These are phyloP conservation scores for Dermolepida albohirtum DNA, from an alignment of 2,888 invertebrate genomes.

Conservation along the genomic window DNA sequence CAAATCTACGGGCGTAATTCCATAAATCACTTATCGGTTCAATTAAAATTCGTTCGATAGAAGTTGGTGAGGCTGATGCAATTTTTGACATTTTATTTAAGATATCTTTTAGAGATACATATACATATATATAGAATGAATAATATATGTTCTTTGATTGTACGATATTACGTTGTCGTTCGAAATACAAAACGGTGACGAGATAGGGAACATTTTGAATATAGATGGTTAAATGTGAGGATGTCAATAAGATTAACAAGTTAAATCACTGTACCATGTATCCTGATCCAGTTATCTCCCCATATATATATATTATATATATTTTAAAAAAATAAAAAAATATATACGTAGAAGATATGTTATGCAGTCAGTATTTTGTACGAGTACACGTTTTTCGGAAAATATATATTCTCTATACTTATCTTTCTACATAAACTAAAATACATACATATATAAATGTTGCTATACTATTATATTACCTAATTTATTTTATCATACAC, in stretches of 20 bases:
- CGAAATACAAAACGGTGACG: not conserved
- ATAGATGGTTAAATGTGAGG: constrained; percentile 63
- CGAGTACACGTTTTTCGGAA: constrained; percentile 67
- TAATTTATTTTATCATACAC: constrained; percentile 67
- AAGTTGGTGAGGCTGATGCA: not conserved
- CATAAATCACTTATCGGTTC: too few relatives aligned
- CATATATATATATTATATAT: constrained; percentile 62
- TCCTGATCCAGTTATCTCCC: constrained; percentile 53
- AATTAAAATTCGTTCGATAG: too few relatives aligned
- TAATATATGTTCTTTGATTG: not conserved
- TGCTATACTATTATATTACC: constrained; percentile 60
- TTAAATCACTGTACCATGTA: constrained; percentile 55
- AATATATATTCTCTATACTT: constrained; percentile 63
- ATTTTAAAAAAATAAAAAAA: constrained; percentile 43
- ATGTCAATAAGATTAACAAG: constrained; percentile 63
- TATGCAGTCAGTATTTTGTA: constrained; percentile 66
- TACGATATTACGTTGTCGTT: too few relatives aligned
- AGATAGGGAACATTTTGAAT: constrained; percentile 37
- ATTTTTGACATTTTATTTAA: constrained; percentile 3
- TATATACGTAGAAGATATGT: constrained; percentile 61
- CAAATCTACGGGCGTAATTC: too few relatives aligned
- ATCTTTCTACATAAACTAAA: constrained; percentile 63
- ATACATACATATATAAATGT: constrained; percentile 59
- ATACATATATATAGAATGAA: not conserved
- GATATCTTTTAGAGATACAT: constrained; percentile 2